Conservation (phyloP, 2,113 vertebrate genomes). For the Nematolebias whitei region DNA sequence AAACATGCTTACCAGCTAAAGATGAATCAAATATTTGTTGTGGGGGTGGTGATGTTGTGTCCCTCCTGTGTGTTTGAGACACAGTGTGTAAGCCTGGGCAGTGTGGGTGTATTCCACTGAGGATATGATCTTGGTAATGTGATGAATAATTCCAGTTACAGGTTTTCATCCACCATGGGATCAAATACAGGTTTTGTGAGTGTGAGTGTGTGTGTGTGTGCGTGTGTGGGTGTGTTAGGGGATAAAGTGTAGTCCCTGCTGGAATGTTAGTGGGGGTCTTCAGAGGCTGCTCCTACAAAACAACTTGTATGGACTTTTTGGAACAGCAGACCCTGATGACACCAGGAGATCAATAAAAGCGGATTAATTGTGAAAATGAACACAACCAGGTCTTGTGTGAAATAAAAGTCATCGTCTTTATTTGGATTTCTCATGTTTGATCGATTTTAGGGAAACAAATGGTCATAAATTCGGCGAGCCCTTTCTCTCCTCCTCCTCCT, state of each 20-base stretch:
- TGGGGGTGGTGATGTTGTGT: constrained; percentile 17
- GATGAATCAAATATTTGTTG: constrained; percentile 8
- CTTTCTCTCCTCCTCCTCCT: constrained; percentile 45
- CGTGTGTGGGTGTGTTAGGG: constrained; percentile 21
- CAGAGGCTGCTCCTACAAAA: constrained; percentile 38
- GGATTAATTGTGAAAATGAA: not conserved
- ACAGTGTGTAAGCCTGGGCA: constrained; percentile 33
- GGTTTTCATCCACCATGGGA: constrained; percentile 44
- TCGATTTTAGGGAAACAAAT: constrained; percentile 15
- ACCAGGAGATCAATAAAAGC: not conserved
- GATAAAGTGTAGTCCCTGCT: constrained; percentile 40
- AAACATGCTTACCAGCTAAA: not conserved
- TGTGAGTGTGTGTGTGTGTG: constrained; percentile 29
- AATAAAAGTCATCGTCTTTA: constrained; percentile 28
- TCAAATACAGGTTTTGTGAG: constrained; percentile 34
- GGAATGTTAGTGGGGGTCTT: constrained; percentile 35
- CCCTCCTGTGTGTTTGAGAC: constrained; percentile 14
- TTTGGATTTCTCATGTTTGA: constrained; percentile 31
- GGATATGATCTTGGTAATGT: constrained; percentile 42
- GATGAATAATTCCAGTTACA: constrained; percentile 49
- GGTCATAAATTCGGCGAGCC: constrained; percentile 45
- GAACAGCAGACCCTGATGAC: not conserved
- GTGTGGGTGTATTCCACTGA: constrained; percentile 64
- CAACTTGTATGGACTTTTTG: constrained; percentile 4
- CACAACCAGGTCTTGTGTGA: not conserved